Evolutionary conservation across 2,113 vertebrate genomes (phyloP), one percentile per base, ranked within the genome.

Genomic region (Cromileptes altivelis): DNA sequence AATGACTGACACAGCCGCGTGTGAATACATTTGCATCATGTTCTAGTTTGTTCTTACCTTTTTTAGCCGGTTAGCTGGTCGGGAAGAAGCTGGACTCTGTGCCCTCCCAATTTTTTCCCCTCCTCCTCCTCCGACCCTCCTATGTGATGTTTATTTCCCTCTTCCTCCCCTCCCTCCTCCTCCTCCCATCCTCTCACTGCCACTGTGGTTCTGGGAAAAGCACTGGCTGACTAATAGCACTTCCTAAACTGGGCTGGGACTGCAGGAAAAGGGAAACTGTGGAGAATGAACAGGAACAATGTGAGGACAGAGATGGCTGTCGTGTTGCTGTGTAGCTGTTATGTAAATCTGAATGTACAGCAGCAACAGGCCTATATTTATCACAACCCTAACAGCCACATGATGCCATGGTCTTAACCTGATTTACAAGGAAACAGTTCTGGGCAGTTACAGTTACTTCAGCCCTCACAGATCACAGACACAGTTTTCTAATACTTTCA

Each of bases 191-290:
- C 77, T 45, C 79, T 82, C 50, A 0, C 70, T 70, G 80, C 67
- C 23, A 5, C 78, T 58, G 33, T 70, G 74, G 30, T 37, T 72
- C 86, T 83, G 68, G 75, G 77, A 17, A 19, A 25, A 17, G 42
- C 33, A 52, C 67, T 33, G 68, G 65, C 62, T 78, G 89, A 92
- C 75, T 92, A 76, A 91, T n/a, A 56, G 3, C 78, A 90, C 85
- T 95, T 95, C 95, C 95, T 86, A 56, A 94, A 88, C 89, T 88
- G 92, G 93, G 92, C 83, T 90, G 88, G 69, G 87, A 71, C 87
- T 57, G 63, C 23, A 64, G 57, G 56, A 33, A 70, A 63, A 62
- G 11, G 64, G 58, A 75, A 85, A 27, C 37, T 10, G 23, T 37
- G 23, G 61, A 69, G 80, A 75, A 60, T 75, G 81, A 47, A 6